phyloP scores from a whole-genome alignment of 2,113 vertebrate species.

The Xenus cinereus region DNA sequence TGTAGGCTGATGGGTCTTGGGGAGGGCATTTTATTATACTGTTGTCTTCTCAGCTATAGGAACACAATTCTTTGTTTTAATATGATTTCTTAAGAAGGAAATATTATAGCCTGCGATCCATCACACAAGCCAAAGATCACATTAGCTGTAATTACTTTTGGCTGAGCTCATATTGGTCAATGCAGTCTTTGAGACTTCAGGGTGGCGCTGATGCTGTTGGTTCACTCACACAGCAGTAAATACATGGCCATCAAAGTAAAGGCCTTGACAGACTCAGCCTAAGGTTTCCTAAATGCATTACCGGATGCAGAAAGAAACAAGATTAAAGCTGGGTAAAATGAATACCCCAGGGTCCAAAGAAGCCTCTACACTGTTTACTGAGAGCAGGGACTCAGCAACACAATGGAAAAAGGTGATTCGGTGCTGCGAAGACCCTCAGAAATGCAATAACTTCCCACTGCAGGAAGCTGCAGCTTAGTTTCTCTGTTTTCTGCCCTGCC shows the following conservation, averaged over 20 bases:
- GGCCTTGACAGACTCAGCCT: neutral
- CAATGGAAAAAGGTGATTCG: neutral
- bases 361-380: neutral
- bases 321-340: neutral
- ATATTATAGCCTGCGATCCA: neutral
- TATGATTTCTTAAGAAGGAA: conserved; percentile 36
- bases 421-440: neutral
- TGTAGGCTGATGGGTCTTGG: neutral
- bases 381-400: neutral
- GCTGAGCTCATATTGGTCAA: neutral
- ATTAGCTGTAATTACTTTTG: conserved; percentile 59
- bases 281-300: conserved; percentile 31
- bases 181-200: neutral
- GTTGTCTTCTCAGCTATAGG: neutral
- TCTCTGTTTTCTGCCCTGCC: neutral
- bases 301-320: neutral
- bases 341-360: neutral
- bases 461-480: neutral
- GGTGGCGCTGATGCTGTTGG: neutral
- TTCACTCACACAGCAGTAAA: neutral
- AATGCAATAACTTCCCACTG: neutral
- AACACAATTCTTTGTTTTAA: conserved; percentile 6
- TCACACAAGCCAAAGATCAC: conserved; percentile 34
- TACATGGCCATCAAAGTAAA: neutral
- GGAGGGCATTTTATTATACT: neutral